Base-by-base conservation (phyloP, 1,140 invertebrate species). In the Atopsyche davidsoni region DNA sequence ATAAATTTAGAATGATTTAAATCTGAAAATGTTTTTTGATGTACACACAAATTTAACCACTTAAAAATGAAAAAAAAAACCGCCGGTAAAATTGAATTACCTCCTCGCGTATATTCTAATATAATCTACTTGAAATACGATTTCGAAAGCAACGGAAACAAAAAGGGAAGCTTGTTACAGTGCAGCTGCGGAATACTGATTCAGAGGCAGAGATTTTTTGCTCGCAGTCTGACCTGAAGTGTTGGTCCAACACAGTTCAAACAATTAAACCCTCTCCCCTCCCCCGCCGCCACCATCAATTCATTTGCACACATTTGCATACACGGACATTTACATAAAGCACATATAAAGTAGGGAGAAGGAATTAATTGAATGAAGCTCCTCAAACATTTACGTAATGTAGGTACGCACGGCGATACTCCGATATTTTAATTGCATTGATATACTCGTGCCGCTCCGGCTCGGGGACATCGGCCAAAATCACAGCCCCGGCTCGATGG, bases 251-350 rank as follows among this genome's bases (percentile, higher is more conserved):
- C 52, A 45, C 52, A 49, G 39, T 54, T 43, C 46, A 36, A 49
- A 40, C 52, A 54, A 49, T 49, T 49, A 50, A 44, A 22, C 31
- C 22, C 22, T 11, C 13, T 36, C 46, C 43, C 28, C 31, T 13
- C 25, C 25, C 23, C 1, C 10, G 41, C 41, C 21, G 13, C 41
- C 21, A 24, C 40, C 53, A 55, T 55, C 42, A 55, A 50, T 50
- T 55, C 46, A 55, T 55, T 55, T 51, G 49, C 49, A 51, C 49
- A 51, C 41, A 51, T 51, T 51, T 55, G 53, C 53, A 55, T 55
- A 50, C 38, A 43, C 44, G 53, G 32, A 41, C 46, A 55, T 55
- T 50, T 49, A 46, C 53, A 55, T 55, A 55, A 55, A 50, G 47
- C 28, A 35, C 38, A 32, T 38, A 38, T 18, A 47, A 38, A 38